phyloP scores from a whole-genome alignment of 1,140 invertebrate genomes.

The Schlechtendalia chinensis region DNA sequence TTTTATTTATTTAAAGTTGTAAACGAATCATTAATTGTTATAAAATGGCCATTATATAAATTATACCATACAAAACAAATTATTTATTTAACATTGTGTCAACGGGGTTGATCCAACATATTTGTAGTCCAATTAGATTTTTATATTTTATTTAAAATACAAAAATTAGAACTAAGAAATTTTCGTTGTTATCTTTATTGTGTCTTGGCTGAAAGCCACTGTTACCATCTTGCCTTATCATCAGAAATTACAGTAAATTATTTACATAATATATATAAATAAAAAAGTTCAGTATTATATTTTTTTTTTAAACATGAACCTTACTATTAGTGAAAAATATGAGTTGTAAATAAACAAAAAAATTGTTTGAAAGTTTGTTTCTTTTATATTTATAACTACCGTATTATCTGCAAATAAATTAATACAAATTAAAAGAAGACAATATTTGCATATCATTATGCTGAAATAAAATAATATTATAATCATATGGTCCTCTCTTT shows the following conservation, averaged over 20 bases:
- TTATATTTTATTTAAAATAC: constrained; percentile 5
- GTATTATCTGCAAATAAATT: no score
- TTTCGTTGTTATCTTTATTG: background rate
- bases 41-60: background rate
- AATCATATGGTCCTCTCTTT: no score
- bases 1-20: constrained; percentile 1
- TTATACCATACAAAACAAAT: background rate
- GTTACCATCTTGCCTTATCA: background rate
- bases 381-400: no score
- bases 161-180: background rate
- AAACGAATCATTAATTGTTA: background rate
- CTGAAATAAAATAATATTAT: no score
- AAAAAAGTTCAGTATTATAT: background rate
- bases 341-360: background rate
- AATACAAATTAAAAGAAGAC: no score
- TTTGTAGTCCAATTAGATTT: background rate
- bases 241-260: background rate
- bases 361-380: background rate
- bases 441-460: no score
- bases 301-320: background rate
- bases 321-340: background rate
- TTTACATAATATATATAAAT: background rate
- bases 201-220: background rate
- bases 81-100: background rate
- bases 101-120: background rate